These are phyloP conservation scores for Cataglyphis cursor DNA, from an alignment of 2,888 invertebrate species.

Conservation along the genomic window DNA sequence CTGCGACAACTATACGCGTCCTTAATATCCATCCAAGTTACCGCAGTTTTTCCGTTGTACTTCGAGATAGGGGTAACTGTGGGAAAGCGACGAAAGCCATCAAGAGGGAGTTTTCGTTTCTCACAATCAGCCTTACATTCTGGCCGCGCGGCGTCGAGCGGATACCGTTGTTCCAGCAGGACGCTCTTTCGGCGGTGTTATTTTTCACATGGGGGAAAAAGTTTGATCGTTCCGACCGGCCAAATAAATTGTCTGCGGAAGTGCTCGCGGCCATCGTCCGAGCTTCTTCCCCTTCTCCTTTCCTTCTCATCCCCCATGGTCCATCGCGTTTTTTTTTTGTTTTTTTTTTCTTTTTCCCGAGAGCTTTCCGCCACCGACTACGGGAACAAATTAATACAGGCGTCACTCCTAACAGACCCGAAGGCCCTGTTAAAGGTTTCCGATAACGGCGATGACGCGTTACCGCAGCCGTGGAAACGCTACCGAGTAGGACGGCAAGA, in stretches of 20 bases:
- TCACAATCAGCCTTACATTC: constrained; percentile 51
- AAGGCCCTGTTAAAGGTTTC: constrained; percentile 40
- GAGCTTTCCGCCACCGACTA: constrained; percentile 23
- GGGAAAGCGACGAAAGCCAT: constrained; percentile 53
- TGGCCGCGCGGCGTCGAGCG: constrained; percentile 14
- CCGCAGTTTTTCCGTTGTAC: constrained; percentile 28
- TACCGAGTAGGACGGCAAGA: constrained; percentile 14
- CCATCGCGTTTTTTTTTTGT: constrained; percentile 54
- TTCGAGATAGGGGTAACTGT: constrained; percentile 18
- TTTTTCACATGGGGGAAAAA: constrained; percentile 78
- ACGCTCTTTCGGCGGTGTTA: constrained; percentile 75
- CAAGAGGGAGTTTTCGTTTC: constrained; percentile 57
- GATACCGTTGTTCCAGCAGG: constrained; percentile 71
- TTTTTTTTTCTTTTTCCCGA: constrained; percentile 55
- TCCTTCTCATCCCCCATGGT: not conserved
- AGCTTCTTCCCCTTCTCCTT: constrained; percentile 62
- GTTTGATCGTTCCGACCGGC: constrained; percentile 78
- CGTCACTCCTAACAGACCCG: constrained; percentile 50
- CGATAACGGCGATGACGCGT: constrained; percentile 44
- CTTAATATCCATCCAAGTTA: constrained; percentile 60
- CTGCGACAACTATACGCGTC: constrained; percentile 16
- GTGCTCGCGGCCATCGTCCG: constrained; percentile 68
- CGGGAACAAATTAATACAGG: constrained; percentile 69
- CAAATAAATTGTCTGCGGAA: constrained; percentile 79
- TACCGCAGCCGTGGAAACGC: constrained; percentile 37